phyloP scores from a whole-genome alignment of 1,140 invertebrate species.

The Cydia amplana region DNA sequence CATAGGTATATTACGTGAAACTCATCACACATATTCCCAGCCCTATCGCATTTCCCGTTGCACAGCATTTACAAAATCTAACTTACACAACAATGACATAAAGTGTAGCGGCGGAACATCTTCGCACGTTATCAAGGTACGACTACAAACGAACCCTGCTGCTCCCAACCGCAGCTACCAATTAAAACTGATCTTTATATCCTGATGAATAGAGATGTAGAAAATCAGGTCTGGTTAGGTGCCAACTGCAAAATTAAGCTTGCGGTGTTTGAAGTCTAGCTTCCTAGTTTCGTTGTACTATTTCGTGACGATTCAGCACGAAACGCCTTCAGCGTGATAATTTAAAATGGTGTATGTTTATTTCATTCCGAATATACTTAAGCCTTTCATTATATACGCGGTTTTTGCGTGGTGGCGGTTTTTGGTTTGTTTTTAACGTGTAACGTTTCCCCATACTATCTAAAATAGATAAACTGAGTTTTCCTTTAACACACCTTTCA shows the following conservation, averaged over 20 bases:
- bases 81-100: constrained; percentile 29
- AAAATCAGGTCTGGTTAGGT: constrained; percentile 15
- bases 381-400: background rate
- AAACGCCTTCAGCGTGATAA: constrained; percentile 32
- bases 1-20: background rate
- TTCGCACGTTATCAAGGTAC: constrained; percentile 29
- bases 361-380: background rate
- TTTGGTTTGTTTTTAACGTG: background rate
- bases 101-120: constrained; percentile 16
- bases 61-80: constrained; percentile 24
- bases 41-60: background rate
- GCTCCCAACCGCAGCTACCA: background rate
- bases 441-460: background rate
- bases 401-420: background rate
- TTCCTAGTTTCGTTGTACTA: constrained; percentile 52
- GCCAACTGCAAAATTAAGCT: background rate
- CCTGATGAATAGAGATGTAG: constrained; percentile 5
- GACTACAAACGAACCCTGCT: background rate
- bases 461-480: background rate
- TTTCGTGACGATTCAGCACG: constrained; percentile 44
- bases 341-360: background rate
- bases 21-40: background rate
- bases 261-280: constrained; percentile 14
- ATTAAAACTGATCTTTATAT: constrained; percentile 1
- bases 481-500: background rate